Conservation (phyloP, 2,113 vertebrate genomes). For the Cyrtonyx montezumae region DNA sequence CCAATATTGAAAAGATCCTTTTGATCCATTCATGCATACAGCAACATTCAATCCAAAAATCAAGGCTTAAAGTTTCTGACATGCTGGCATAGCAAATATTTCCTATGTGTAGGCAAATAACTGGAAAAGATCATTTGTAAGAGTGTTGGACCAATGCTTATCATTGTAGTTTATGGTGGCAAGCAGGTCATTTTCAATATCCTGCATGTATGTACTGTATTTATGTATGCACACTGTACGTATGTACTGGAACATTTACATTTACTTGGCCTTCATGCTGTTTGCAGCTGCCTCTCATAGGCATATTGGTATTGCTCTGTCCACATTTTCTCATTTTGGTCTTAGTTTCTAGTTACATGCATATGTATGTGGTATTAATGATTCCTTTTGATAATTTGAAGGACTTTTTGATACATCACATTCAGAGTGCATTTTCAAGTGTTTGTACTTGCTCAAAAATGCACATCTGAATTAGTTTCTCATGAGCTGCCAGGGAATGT, state of each 20-base stretch:
- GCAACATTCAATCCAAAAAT: background rate
- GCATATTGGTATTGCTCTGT: background rate
- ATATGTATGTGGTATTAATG: background rate
- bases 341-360: background rate
- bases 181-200: background rate
- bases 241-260: background rate
- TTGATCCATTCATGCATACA: background rate
- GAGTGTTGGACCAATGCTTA: background rate
- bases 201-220: too few species aligned
- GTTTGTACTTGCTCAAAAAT: background rate
- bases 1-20: background rate
- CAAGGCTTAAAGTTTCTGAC: background rate
- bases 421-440: too few species aligned
- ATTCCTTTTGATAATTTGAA: background rate
- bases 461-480: background rate
- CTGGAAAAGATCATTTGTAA: background rate
- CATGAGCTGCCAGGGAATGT: background rate
- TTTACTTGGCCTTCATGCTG: background rate
- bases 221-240: too few species aligned
- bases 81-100: slow-evolving; percentile 14
- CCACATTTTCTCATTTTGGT: background rate
- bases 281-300: background rate
- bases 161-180: background rate
- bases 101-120: background rate
- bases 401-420: background rate